A percentile compares a stretch with the other conserved stretches of the same genome.
These are phyloP conservation scores for Dinothrombium tinctorium DNA, from an alignment of 1,140 invertebrate species.

Conservation along the genomic window DNA sequence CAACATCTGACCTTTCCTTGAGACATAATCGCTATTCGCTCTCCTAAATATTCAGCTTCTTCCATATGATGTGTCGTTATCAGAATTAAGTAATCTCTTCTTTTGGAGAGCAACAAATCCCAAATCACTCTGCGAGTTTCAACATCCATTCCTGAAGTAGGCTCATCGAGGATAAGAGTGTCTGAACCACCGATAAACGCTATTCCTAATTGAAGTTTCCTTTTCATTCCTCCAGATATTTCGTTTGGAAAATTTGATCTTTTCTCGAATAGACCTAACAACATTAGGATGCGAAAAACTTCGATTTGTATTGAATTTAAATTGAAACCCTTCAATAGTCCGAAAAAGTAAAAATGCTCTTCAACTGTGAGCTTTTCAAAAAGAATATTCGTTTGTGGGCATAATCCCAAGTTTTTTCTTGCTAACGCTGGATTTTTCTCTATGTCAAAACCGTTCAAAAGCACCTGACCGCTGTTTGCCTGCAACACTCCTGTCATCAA, in stretches of 20 bases:
- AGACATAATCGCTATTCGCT: constrained; percentile 64
- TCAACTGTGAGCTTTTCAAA: constrained; percentile 10
- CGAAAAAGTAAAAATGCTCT: constrained; percentile 11
- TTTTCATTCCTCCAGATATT: constrained; percentile 60
- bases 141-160: constrained; percentile 31
- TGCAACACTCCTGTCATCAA: constrained; percentile 51
- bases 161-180: constrained; percentile 32
- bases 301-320: not conserved
- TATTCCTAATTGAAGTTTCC: constrained; percentile 64
- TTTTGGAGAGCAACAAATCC: constrained; percentile 16
- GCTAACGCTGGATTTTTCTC: constrained; percentile 28
- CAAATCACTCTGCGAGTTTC: constrained; percentile 26
- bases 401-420: constrained; percentile 48
- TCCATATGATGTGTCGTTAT: constrained; percentile 30
- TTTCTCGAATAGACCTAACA: no score
- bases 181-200: constrained; percentile 41
- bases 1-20: constrained; percentile 49
- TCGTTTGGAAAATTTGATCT: no score
- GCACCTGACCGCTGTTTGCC: constrained; percentile 39
- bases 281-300: no score
- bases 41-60: constrained; percentile 64
- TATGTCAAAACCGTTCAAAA: constrained; percentile 40
- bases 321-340: constrained; percentile 1
- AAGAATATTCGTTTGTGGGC: constrained; percentile 39
- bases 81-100: not conserved